Conservation (phyloP, 1,140 invertebrate species). For the Nasonia longicornis region DNA sequence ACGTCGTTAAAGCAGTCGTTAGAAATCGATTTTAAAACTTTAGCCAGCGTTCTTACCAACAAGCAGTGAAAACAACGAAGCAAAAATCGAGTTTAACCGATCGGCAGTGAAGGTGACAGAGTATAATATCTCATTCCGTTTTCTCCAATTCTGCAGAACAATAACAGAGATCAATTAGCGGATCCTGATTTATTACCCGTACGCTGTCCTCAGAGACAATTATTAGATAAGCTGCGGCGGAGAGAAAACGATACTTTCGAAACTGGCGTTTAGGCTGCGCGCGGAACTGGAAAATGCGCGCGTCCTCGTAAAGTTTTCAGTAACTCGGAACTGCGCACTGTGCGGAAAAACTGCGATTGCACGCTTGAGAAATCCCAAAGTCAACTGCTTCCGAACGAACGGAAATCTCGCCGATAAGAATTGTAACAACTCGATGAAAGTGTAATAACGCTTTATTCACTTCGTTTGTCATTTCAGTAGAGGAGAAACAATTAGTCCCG, state of each 20-base stretch:
- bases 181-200: neutral
- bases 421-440: neutral
- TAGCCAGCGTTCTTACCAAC: too few relatives aligned
- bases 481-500: too few relatives aligned
- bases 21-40: neutral
- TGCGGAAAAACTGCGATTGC: slow-evolving; percentile 41
- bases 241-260: neutral
- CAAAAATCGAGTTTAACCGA: neutral
- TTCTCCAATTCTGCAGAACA: neutral
- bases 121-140: neutral
- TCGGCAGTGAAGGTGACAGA: neutral
- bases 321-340: neutral
- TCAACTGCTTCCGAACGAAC: neutral
- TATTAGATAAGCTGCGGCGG: neutral
- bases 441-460: neutral
- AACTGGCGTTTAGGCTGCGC: neutral
- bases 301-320: slow-evolving; percentile 34
- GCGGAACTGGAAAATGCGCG: neutral
- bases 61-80: neutral
- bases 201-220: neutral
- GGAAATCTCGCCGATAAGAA: neutral
- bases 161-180: neutral
- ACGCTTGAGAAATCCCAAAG: slow-evolving; percentile 42
- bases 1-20: neutral
- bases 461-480: too few relatives aligned